Percentiles rank a stretch among this genome's conserved stretches.
Evolutionary conservation across 2,113 vertebrate species (phyloP).

Genomic region (Mobula hypostoma): DNA sequence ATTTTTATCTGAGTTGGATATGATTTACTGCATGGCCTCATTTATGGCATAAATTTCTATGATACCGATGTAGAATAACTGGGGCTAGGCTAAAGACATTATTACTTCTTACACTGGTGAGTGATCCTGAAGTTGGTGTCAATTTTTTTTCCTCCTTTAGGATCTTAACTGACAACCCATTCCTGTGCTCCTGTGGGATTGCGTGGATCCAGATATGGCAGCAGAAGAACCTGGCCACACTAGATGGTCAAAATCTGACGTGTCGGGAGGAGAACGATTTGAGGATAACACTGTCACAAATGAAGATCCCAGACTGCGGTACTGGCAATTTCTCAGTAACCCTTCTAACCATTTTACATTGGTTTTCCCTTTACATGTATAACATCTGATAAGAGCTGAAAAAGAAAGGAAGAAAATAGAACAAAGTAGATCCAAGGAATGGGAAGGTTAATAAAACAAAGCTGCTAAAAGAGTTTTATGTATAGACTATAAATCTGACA

Average conservation of each 20-base stretch:
- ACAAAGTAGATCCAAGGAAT: not conserved
- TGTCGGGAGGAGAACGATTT: constrained; percentile 77
- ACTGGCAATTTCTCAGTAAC: constrained; percentile 47
- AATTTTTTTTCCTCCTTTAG: constrained; percentile 51
- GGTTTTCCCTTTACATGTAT: not conserved
- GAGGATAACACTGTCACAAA: constrained; percentile 66
- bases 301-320: constrained; percentile 82
- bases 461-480: not conserved
- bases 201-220: constrained; percentile 92
- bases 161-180: constrained; percentile 78
- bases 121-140: not conserved
- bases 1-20: no score
- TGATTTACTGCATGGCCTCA: no score
- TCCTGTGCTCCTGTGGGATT: constrained; percentile 89
- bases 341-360: not conserved
- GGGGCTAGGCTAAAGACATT: not conserved
- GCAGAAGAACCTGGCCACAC: constrained; percentile 63
- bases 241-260: constrained; percentile 72
- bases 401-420: not conserved
- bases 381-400: not conserved
- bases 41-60: no score
- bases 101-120: not conserved
- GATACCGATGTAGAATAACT: not conserved
- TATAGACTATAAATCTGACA: no score
- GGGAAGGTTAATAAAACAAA: not conserved